Conservation (phyloP, 2,888 invertebrate genomes). For the Lamellibrachia columna region DNA sequence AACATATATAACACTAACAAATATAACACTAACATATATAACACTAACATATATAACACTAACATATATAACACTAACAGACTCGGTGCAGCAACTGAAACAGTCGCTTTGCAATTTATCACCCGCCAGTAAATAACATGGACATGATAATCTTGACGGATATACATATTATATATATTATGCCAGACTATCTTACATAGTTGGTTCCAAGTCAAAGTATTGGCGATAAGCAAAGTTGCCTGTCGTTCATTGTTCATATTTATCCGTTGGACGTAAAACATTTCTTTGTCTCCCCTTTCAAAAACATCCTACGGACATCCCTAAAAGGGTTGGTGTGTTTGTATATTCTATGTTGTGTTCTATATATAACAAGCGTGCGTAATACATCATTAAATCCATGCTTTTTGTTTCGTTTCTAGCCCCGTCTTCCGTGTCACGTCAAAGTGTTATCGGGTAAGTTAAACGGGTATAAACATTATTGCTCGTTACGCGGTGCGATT, state of each 20-base stretch:
- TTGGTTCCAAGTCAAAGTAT: background rate
- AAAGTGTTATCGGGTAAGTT: background rate
- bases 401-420: background rate
- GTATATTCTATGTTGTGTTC: background rate
- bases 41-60: too few species aligned
- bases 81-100: too few species aligned
- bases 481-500: background rate
- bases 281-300: background rate
- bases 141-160: too few species aligned
- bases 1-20: too few species aligned
- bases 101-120: too few species aligned
- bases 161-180: too few species aligned
- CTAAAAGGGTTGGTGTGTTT: background rate
- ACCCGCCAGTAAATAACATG: too few species aligned
- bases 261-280: background rate
- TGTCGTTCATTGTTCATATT: too few species aligned
- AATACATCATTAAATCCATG: background rate
- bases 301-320: too few species aligned
- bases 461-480: background rate
- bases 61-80: too few species aligned
- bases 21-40: too few species aligned
- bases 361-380: background rate
- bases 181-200: too few species aligned
- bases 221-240: background rate
- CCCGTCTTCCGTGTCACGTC: background rate